Base-by-base conservation (phyloP, 2,888 invertebrate species). In the Melangyna quadrimaculata region DNA sequence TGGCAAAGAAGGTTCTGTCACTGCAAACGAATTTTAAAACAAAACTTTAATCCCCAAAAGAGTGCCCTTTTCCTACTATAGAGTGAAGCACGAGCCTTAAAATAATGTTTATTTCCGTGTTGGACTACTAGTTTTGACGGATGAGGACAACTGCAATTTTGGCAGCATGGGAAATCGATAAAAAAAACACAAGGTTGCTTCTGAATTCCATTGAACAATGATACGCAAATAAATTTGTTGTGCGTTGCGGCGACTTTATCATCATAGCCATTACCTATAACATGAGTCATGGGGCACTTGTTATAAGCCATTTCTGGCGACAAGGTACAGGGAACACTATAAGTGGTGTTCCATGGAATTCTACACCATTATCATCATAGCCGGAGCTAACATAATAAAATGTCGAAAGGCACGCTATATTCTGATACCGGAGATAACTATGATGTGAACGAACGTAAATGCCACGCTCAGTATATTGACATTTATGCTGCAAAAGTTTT, bases 401-500 rank as follows among this genome's bases (percentile, higher is more conserved):
- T 71, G 83, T 84, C 43, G 59, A 77, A 80, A 53, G 72, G 70
- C 84, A 86, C 80, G 84, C 80, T 57, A 79, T 72, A 29, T 32
- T 19, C 48, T 29, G 48, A n/a, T n/a, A n/a, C 65, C 17, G 12
- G 63, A 43, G 63, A 17, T 65, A 65, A 32, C n/a, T n/a, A n/a
- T n/a, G n/a, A n/a, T n/a, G 17, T 45, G 63, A 75, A 55, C 70
- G 3, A 72, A 51, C 57, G 19, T 74, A n/a, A 71, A 71, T 63
- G 55, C 61, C 74, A 67, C 35, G n/a, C n/a, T n/a, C n/a, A 35
- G 8, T 22, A 61, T 75, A 86, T 80, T 86, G 84, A 80, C 84
- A 86, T 77, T 67, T 83, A 79, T 61, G 55, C 61, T 65, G 24
- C 19, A 81, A 90, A n/a, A 90, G 89, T 90, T 90, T 90, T 90